Base-by-base conservation (phyloP, 2,113 vertebrate genomes). In the Thymallus thymallus region DNA sequence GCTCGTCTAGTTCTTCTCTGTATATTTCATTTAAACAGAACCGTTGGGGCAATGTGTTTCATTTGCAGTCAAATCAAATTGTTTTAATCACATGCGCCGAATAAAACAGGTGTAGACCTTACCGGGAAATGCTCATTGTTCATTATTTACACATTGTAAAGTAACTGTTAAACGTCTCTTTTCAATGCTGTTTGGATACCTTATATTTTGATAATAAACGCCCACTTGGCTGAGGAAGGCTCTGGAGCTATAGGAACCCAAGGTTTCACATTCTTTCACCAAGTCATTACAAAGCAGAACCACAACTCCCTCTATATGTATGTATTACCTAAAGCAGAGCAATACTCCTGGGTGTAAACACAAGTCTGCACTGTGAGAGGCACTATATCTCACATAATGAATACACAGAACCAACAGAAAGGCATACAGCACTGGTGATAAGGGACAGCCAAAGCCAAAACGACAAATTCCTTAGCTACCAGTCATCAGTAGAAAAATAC, bases 361-460 rank as follows among this genome's bases (percentile, higher is more conserved):
- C 35, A 3, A 76, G 63, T 72, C 70, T 14, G 77, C 81, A 69
- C 76, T 80, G 26, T 71, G 77, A 51, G 81, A 77, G 75, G 61
- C 72, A 29, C 67, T 22, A 55, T 16, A 56, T 69, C 62, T 60
- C 56, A 41, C 23, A 74, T 73, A 76, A 82, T 69, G 81, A 82
- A 78, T 68, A 66, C 64, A 74, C 63, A 79, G 41, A 58, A 48
- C 56, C 65, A 76, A 71, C 48, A 2, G 12, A 18, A 73, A 30
- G 58, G 56, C 18, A n/a, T 13, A 30, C 66, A 30, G 26, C 6
- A n/a, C 12, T 16, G 23, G 51, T 58, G 48, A 30, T 9, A 60
- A 14, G 51, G 76, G 29, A 67, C 72, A 68, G 75, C 58, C 41
- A 73, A 75, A 82, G 30, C 35, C 35, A 41, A 41, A 41, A 41